These are phyloP conservation scores for Hedychridium roseum DNA, from an alignment of 2,888 invertebrate species.

Conservation along the genomic window DNA sequence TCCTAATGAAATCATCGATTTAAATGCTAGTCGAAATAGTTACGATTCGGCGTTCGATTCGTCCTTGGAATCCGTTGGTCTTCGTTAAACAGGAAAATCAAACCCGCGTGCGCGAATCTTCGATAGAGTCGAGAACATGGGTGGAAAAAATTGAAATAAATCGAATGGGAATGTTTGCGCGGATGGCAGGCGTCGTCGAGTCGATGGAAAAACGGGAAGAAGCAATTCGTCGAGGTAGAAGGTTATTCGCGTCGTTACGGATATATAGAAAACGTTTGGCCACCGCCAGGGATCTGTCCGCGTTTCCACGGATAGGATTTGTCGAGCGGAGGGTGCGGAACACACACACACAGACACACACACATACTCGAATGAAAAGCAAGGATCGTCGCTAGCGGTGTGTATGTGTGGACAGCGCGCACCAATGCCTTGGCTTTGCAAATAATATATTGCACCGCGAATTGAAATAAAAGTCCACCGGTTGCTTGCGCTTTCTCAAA, in stretches of 20 bases:
- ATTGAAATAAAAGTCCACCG: constrained; percentile 59
- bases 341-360: constrained; percentile 2
- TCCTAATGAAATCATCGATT: too few species aligned
- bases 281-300: constrained; percentile 26
- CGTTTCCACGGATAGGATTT: constrained; percentile 30
- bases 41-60: too few species aligned
- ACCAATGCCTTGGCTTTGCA: constrained; percentile 23
- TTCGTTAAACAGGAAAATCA: too few species aligned
- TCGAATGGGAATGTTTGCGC: too few species aligned
- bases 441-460: constrained; percentile 45
- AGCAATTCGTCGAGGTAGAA: constrained; percentile 17
- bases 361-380: background rate
- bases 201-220: constrained; percentile 9
- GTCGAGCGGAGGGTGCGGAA: constrained; percentile 18
- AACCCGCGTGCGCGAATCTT: too few species aligned
- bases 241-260: constrained; percentile 45
- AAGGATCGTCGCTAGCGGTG: constrained; percentile 13
- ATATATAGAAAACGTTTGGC: constrained; percentile 39
- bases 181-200: too few species aligned
- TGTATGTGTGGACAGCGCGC: constrained; percentile 3
- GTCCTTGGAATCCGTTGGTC: too few species aligned
- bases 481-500: constrained; percentile 47
- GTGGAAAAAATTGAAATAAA: too few species aligned
- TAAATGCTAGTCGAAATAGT: too few species aligned
- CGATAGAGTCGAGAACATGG: too few species aligned